Percentiles rank a stretch among this genome's conserved stretches.
Conservation (phyloP, 2,797 vertebrate genomes). For the Pangasius macronema region DNA sequence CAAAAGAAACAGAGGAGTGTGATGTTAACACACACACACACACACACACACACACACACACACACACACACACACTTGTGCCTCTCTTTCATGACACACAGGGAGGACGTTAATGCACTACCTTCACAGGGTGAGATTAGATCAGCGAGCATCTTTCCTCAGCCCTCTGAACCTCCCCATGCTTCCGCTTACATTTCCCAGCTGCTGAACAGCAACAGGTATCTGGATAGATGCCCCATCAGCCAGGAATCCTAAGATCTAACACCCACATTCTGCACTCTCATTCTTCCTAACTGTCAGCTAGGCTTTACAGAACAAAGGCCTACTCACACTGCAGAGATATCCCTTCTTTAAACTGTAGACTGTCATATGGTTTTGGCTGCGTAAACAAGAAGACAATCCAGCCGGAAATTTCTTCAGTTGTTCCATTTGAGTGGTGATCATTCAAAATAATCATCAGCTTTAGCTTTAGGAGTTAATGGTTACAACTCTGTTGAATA, state of each 20-base stretch:
- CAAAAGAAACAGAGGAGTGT: slow-evolving; percentile 25
- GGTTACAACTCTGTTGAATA: background rate
- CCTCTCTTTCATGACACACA: slow-evolving; percentile 61
- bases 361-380: background rate
- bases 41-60: slow-evolving; percentile 41
- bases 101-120: slow-evolving; percentile 71
- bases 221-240: slow-evolving; percentile 50
- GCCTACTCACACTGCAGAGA: slow-evolving; percentile 22
- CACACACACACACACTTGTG: slow-evolving; percentile 18
- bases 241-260: slow-evolving; percentile 44
- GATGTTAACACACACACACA: slow-evolving; percentile 33
- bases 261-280: slow-evolving; percentile 22
- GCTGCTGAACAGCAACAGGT: slow-evolving; percentile 47
- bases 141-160: slow-evolving; percentile 62
- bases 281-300: slow-evolving; percentile 12
- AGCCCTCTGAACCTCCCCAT: slow-evolving; percentile 64
- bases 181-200: slow-evolving; percentile 46
- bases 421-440: background rate
- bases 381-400: background rate
- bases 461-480: background rate
- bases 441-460: background rate
- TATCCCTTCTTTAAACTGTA: slow-evolving; percentile 16
- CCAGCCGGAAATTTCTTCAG: slow-evolving; percentile 25
- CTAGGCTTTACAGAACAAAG: slow-evolving; percentile 12
- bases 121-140: slow-evolving; percentile 69